A percentile compares a stretch with the other conserved stretches of the same genome.
phyloP scores from a whole-genome alignment of 2,797 vertebrate genomes.

The Pachyuromys duprasi region DNA sequence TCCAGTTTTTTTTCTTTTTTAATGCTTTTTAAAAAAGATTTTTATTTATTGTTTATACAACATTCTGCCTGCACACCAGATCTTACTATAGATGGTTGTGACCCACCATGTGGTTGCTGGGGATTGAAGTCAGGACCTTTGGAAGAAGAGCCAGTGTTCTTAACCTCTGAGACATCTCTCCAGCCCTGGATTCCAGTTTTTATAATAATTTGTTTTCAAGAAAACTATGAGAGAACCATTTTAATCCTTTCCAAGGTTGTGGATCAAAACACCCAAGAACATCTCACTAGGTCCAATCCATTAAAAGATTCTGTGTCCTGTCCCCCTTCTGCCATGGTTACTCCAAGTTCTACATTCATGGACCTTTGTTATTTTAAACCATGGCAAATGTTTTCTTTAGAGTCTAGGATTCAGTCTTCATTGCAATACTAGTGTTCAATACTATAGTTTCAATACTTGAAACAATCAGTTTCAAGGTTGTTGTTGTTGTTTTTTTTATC shows the following conservation, averaged over 20 bases:
- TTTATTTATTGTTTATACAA: too few relatives aligned
- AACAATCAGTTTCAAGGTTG: neutral
- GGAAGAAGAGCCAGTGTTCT: too few relatives aligned
- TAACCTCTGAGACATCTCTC: too few relatives aligned
- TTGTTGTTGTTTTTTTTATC: slow-evolving; percentile 2
- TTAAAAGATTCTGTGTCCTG: neutral
- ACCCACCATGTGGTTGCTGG: too few relatives aligned
- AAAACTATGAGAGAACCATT: neutral
- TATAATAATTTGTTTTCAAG: neutral
- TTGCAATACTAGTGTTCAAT: slow-evolving; percentile 15
- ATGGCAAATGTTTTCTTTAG: neutral
- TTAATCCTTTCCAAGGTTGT: neutral
- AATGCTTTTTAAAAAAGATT: too few relatives aligned
- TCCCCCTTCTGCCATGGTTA: neutral
- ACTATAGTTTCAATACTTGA: too few relatives aligned
- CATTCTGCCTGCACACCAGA: too few relatives aligned
- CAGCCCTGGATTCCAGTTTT: neutral
- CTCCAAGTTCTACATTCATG: neutral
- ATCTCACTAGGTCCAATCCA: neutral
- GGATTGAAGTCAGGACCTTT: too few relatives aligned
- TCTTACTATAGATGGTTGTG: too few relatives aligned
- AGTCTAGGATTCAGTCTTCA: neutral
- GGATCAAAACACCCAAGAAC: neutral
- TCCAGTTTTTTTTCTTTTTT: neutral
- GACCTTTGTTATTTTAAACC: neutral